Evolutionary conservation across 2,113 vertebrate species (phyloP).

Genomic region (Thymallus thymallus): DNA sequence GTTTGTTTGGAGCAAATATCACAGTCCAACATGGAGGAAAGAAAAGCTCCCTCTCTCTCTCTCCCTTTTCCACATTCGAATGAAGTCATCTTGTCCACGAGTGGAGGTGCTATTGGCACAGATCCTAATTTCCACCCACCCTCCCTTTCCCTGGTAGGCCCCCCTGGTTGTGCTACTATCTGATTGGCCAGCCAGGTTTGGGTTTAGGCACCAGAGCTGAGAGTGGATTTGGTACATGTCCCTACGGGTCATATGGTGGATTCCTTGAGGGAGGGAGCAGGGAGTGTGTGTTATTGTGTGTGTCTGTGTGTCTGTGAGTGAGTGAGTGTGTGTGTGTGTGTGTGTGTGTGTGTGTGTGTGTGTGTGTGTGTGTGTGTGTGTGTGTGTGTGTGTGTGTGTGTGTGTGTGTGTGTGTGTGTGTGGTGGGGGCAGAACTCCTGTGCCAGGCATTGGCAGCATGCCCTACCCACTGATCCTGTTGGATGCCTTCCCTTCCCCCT

Average conservation of each 20-base stretch:
- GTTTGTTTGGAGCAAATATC: neutral
- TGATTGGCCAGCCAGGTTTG: constrained; percentile 18
- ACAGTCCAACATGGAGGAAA: neutral
- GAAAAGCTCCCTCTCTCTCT: constrained; percentile 12
- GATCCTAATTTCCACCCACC: neutral
- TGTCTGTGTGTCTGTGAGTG: neutral
- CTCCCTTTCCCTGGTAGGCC: constrained; percentile 2
- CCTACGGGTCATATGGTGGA: constrained; percentile 45
- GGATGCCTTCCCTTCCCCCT: constrained; percentile 59
- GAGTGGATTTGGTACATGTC: constrained; percentile 43
- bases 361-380: neutral
- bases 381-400: constrained; percentile 5
- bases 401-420: constrained; percentile 40
- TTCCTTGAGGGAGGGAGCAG: constrained; percentile 55
- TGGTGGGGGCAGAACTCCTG: constrained; percentile 27
- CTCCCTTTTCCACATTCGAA: constrained; percentile 12
- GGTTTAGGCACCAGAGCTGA: constrained; percentile 15
- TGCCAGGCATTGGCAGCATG: constrained; percentile 62
- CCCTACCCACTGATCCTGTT: constrained; percentile 69
- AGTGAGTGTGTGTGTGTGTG: constrained; percentile 33
- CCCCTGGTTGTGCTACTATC: constrained; percentile 30
- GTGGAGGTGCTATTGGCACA: constrained; percentile 19
- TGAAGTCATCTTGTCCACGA: constrained; percentile 36
- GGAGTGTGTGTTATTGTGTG: constrained; percentile 24
- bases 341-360: constrained; percentile 30